Percentiles rank a stretch among this genome's conserved stretches.
Conservation (phyloP, 2,113 vertebrate species). For the Siphamia tubifer region DNA sequence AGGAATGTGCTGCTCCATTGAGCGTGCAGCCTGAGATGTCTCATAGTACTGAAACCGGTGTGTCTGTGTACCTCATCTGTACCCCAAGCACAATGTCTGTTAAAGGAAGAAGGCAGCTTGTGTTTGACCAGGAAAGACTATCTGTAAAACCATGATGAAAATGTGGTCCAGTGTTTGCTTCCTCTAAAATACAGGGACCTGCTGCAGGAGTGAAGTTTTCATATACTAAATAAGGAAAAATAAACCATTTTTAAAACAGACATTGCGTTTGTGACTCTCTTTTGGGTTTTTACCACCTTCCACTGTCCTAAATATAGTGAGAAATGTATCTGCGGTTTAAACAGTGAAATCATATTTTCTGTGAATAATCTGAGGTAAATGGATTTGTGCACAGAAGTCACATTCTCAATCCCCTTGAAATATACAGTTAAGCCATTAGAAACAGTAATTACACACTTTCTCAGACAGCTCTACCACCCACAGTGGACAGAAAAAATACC, state of each 20-base stretch:
- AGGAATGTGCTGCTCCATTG: constrained; percentile 54
- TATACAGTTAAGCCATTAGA: constrained; percentile 39
- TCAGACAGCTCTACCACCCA: constrained; percentile 46
- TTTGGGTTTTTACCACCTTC: not conserved
- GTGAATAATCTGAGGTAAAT: constrained; percentile 2
- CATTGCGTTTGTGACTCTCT: not conserved
- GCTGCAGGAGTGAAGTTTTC: constrained; percentile 48
- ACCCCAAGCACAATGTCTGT: constrained; percentile 31
- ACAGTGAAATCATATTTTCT: no score
- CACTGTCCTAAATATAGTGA: not conserved
- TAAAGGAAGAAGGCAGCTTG: constrained; percentile 29
- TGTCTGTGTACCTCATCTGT: constrained; percentile 33
- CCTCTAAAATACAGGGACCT: constrained; percentile 12
- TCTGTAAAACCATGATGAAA: constrained; percentile 20
- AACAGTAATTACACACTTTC: constrained; percentile 45
- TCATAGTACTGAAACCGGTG: constrained; percentile 2
- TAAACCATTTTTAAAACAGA: constrained; percentile 63
- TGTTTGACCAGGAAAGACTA: not conserved
- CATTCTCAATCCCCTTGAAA: constrained; percentile 31
- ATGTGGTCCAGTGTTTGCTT: constrained; percentile 13
- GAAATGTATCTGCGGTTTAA: not conserved
- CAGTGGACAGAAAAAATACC: constrained; percentile 33
- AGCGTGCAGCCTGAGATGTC: constrained; percentile 25
- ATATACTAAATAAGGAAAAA: constrained; percentile 60
- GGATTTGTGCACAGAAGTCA: constrained; percentile 2